Percentiles rank a stretch among this genome's conserved stretches.
These are phyloP conservation scores for Matsumyia berberina DNA, from an alignment of 2,888 invertebrate species.

Conservation along the genomic window DNA sequence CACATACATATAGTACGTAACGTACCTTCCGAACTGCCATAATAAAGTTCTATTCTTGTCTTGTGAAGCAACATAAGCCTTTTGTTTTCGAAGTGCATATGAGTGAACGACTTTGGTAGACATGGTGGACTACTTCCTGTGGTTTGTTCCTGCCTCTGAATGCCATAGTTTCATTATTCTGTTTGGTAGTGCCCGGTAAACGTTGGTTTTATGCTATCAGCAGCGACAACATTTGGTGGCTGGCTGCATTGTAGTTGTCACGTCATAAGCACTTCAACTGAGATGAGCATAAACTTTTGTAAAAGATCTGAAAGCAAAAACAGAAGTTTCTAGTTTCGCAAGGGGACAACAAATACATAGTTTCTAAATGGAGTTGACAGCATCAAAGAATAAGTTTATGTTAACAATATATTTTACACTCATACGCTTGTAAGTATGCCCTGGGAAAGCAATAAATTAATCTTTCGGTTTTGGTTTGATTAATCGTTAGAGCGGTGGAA, in stretches of 20 bases:
- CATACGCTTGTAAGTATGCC: neutral
- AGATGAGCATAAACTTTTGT: constrained; percentile 59
- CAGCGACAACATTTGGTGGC: constrained; percentile 70
- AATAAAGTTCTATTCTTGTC: constrained; percentile 74
- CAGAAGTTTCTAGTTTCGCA: constrained; percentile 51
- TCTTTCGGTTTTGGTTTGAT: constrained; percentile 25
- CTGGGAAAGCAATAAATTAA: constrained; percentile 32
- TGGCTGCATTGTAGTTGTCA: constrained; percentile 69
- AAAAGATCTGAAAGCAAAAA: constrained; percentile 55
- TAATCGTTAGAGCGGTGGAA: neutral
- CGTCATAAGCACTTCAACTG: constrained; percentile 72
- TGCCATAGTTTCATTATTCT: constrained; percentile 68
- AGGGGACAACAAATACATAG: constrained; percentile 35
- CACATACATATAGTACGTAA: constrained; percentile 38
- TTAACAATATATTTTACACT: constrained; percentile 26
- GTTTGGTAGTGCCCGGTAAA: constrained; percentile 67
- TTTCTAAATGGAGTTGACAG: constrained; percentile 39
- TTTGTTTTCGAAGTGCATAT: constrained; percentile 74
- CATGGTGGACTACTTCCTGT: constrained; percentile 75
- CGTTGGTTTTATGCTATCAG: constrained; percentile 65
- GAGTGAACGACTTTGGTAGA: constrained; percentile 74
- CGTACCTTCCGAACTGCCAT: constrained; percentile 72
- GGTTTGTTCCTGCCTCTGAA: constrained; percentile 65
- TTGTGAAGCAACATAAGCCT: constrained; percentile 74
- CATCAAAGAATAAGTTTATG: constrained; percentile 37